Evolutionary conservation across 1,140 invertebrate genomes (phyloP).

Genomic region (Philaenus spumarius): DNA sequence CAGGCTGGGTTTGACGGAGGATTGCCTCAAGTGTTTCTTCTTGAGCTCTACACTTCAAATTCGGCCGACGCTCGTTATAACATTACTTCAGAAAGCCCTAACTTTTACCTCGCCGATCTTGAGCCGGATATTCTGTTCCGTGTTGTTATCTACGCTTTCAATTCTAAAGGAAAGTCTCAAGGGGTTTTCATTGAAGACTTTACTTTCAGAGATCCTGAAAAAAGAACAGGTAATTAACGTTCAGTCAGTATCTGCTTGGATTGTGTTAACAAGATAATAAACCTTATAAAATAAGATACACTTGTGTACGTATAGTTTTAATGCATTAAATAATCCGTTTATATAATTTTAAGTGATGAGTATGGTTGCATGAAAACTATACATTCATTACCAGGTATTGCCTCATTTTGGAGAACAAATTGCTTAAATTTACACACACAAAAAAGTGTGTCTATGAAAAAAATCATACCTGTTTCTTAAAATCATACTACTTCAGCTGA

Average conservation of each 20-base stretch:
- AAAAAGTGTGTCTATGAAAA: too few species aligned
- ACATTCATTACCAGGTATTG: too few species aligned
- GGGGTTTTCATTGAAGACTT: constrained; percentile 63
- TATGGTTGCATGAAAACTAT: too few species aligned
- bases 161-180: constrained; percentile 68
- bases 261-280: neutral
- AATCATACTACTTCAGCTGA: too few species aligned
- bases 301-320: too few species aligned
- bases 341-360: too few species aligned
- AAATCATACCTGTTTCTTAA: too few species aligned
- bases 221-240: constrained; percentile 58
- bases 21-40: constrained; percentile 66
- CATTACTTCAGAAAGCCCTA: constrained; percentile 53
- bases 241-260: neutral
- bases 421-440: too few species aligned
- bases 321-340: too few species aligned
- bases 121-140: constrained; percentile 67
- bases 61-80: constrained; percentile 52
- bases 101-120: constrained; percentile 60
- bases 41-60: constrained; percentile 63
- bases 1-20: constrained; percentile 77
- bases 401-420: too few species aligned
- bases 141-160: constrained; percentile 66
- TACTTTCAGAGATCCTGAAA: constrained; percentile 70
- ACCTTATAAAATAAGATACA: too few species aligned